Evolutionary conservation across 2,113 vertebrate species (phyloP).

Genomic region (Hippocampus barbouri): DNA sequence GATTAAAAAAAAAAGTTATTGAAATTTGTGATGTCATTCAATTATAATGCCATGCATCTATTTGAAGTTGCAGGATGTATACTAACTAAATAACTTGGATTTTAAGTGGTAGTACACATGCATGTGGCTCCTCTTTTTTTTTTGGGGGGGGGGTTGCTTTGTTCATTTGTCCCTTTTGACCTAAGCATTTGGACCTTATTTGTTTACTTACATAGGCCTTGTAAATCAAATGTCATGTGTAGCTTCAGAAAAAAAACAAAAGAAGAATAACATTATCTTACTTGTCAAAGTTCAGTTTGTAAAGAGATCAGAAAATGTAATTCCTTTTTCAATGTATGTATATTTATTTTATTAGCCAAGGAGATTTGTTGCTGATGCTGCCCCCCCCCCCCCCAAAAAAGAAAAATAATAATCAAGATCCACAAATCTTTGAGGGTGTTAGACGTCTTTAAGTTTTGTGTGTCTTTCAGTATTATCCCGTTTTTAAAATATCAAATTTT

Average conservation of each 20-base stretch:
- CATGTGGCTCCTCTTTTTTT: neutral
- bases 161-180: neutral
- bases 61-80: neutral
- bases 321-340: neutral
- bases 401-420: neutral
- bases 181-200: neutral
- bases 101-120: neutral
- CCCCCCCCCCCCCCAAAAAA: too few relatives aligned
- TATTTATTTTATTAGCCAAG: neutral
- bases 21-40: constrained; percentile 15
- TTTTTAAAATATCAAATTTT: neutral
- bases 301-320: neutral
- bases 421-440: neutral
- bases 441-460: too few relatives aligned
- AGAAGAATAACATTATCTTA: neutral
- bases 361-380: neutral
- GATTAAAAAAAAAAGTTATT: constrained; percentile 5
- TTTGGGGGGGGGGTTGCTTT: neutral
- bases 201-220: neutral
- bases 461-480: neutral
- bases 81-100: neutral
- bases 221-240: neutral
- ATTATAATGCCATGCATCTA: neutral
- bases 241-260: neutral
- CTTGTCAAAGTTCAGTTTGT: neutral